phyloP scores from a whole-genome alignment of 1,140 invertebrate species.

The Portunus trituberculatus region DNA sequence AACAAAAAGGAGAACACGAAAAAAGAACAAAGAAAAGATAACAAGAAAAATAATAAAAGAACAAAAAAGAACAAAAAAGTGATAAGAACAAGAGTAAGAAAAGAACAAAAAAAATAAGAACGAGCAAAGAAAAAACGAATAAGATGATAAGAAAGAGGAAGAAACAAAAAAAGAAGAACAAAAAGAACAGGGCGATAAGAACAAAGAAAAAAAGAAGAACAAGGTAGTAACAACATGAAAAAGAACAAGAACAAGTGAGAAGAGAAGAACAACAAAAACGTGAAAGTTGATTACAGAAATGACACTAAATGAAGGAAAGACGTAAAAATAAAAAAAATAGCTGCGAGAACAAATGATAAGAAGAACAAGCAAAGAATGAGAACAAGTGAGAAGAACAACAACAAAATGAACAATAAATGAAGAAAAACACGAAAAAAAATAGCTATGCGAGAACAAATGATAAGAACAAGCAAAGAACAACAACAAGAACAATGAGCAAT shows the following conservation, averaged over 20 bases:
- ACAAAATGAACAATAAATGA: background rate
- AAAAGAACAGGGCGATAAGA: too few relatives aligned
- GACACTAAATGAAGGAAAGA: background rate
- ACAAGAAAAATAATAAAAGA: too few relatives aligned
- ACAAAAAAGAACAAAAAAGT: background rate
- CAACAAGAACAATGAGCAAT: too few relatives aligned
- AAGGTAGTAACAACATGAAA: too few relatives aligned
- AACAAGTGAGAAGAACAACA: background rate
- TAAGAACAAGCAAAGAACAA: background rate
- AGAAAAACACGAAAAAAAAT: background rate
- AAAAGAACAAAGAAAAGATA: too few relatives aligned
- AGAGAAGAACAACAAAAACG: background rate
- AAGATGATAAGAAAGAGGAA: too few relatives aligned
- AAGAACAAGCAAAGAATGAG: background rate
- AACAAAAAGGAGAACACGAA: too few relatives aligned
- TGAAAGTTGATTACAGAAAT: background rate
- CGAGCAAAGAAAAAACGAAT: too few relatives aligned
- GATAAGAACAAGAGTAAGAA: background rate
- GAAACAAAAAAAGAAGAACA: too few relatives aligned
- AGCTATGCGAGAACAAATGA: background rate
- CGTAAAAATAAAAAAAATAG: background rate
- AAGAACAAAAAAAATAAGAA: background rate
- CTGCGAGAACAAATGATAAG: background rate
- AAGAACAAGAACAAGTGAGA: background rate
- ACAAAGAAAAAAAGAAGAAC: too few relatives aligned